phyloP scores from a whole-genome alignment of 2,888 invertebrate species.

The Leptothorax acervorum region DNA sequence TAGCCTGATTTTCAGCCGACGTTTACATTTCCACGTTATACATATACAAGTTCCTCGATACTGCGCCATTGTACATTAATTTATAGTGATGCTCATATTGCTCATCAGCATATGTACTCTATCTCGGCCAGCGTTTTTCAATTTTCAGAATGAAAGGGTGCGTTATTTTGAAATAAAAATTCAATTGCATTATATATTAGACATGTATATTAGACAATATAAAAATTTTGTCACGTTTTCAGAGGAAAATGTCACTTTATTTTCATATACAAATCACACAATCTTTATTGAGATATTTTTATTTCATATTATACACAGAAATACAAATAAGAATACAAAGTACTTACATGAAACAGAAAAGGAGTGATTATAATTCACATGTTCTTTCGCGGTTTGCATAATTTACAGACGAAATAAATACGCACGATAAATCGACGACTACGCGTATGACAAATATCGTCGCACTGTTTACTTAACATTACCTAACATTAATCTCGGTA shows the following conservation, averaged over 20 bases:
- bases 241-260: not conserved
- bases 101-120: not conserved
- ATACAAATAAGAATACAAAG: not conserved
- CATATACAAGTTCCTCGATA: not conserved
- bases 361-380: not conserved
- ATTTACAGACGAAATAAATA: slow-evolving; percentile 37
- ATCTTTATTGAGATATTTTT: not conserved
- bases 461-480: slow-evolving; percentile 28
- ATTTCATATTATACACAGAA: not conserved
- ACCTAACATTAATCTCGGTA: slow-evolving; percentile 32
- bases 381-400: slow-evolving; percentile 9
- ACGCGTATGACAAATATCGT: slow-evolving; percentile 35
- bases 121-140: not conserved
- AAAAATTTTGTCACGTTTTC: not conserved
- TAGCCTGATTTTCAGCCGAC: not conserved
- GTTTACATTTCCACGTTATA: not conserved
- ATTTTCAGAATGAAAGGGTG: not conserved
- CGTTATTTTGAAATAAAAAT: not conserved
- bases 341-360: not conserved
- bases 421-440: slow-evolving; percentile 18
- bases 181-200: not conserved
- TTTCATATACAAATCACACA: not conserved
- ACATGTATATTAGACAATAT: not conserved
- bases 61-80: not conserved
- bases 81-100: not conserved